These are phyloP conservation scores for Matsumyia berberina DNA, from an alignment of 2,888 invertebrate species.

Conservation along the genomic window DNA sequence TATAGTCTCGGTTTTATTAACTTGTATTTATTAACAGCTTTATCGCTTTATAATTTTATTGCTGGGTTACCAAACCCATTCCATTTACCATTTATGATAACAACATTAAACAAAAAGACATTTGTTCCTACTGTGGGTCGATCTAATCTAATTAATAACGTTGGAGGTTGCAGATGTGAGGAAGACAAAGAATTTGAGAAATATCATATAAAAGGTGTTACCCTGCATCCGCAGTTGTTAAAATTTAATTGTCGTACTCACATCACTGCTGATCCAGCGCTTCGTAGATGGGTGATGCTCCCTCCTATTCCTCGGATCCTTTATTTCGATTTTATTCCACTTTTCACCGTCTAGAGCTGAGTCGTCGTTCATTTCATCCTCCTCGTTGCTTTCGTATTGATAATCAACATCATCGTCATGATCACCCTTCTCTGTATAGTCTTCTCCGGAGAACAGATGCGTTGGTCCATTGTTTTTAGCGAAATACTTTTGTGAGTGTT, in stretches of 20 bases:
- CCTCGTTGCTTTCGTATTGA: slow-evolving; percentile 78
- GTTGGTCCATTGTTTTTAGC: slow-evolving; percentile 65
- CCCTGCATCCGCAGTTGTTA: neutral
- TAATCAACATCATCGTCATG: slow-evolving; percentile 77
- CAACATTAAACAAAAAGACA: slow-evolving; percentile 7
- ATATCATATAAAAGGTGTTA: neutral
- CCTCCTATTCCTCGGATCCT: slow-evolving; percentile 80
- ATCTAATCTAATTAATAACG: slow-evolving; percentile 29
- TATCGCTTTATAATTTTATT: slow-evolving; percentile 36
- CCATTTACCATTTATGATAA: slow-evolving; percentile 14
- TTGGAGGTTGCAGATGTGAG: neutral
- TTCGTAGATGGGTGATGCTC: slow-evolving; percentile 79
- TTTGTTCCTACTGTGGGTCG: slow-evolving; percentile 4
- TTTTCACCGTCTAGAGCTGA: slow-evolving; percentile 81
- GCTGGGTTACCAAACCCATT: slow-evolving; percentile 28
- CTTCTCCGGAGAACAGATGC: slow-evolving; percentile 56
- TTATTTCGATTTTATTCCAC: slow-evolving; percentile 83
- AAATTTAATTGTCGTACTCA: slow-evolving; percentile 53
- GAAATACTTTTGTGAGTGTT: slow-evolving; percentile 56
- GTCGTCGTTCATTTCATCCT: slow-evolving; percentile 81
- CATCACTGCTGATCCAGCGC: slow-evolving; percentile 63
- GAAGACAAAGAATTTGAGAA: neutral
- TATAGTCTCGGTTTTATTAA: neutral
- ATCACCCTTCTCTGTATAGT: slow-evolving; percentile 43
- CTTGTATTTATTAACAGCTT: slow-evolving; percentile 7